Percentiles rank a stretch among this genome's conserved stretches.
Evolutionary conservation across 2,797 vertebrate species (phyloP).

Genomic region (Centropyge bicolor): DNA sequence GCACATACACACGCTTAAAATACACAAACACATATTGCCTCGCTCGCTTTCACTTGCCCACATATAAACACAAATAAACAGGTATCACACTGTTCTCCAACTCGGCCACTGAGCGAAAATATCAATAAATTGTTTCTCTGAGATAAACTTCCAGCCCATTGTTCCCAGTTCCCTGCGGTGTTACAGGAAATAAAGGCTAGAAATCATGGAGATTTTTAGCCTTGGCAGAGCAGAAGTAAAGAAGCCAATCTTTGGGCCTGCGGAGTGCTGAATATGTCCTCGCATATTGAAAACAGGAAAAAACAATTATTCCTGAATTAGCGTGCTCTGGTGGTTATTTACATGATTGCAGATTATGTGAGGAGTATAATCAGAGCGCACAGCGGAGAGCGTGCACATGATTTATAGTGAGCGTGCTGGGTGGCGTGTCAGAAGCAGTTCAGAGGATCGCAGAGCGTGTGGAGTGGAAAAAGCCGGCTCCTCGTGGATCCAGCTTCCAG

Average conservation of each 20-base stretch:
- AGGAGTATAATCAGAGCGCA: neutral
- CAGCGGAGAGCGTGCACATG: neutral
- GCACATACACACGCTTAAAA: neutral
- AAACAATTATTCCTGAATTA: slow-evolving; percentile 1
- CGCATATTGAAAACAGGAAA: slow-evolving; percentile 1
- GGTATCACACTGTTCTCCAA: slow-evolving; percentile 30
- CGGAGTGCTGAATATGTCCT: neutral
- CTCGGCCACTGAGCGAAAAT: slow-evolving; percentile 11
- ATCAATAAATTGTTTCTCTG: slow-evolving; percentile 48
- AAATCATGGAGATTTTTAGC: slow-evolving; percentile 29
- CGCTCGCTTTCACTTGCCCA: neutral
- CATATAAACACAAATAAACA: slow-evolving; percentile 13
- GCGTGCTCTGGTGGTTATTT: slow-evolving; percentile 12
- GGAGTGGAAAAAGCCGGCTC: slow-evolving; percentile 19
- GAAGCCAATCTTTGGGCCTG: neutral
- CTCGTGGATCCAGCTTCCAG: slow-evolving; percentile 29
- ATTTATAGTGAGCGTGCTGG: slow-evolving; percentile 29
- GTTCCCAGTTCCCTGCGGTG: slow-evolving; percentile 36
- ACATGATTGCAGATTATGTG: neutral
- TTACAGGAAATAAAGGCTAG: slow-evolving; percentile 23
- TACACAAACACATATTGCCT: neutral
- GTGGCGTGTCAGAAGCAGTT: slow-evolving; percentile 31
- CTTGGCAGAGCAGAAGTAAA: slow-evolving; percentile 4
- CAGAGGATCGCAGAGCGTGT: slow-evolving; percentile 36
- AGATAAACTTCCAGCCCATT: slow-evolving; percentile 22